Evolutionary conservation across 2,888 invertebrate species (phyloP).

Genomic region (Rhingia campestris): DNA sequence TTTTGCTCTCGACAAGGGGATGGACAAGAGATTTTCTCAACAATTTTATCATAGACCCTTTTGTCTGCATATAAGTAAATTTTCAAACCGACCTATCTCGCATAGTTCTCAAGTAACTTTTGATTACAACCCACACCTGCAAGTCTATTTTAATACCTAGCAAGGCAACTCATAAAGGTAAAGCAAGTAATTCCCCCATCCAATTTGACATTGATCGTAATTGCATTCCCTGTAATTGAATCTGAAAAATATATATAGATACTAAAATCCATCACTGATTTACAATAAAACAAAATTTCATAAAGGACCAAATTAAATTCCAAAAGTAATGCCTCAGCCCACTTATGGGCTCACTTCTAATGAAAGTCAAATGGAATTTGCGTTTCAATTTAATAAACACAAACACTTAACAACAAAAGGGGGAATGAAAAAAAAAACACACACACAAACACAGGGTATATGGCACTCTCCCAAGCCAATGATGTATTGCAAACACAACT

Average conservation of each 20-base stretch:
- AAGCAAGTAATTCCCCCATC: constrained; percentile 34
- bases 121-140: background rate
- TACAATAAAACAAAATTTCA: constrained; percentile 25
- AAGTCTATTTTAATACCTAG: background rate
- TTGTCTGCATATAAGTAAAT: background rate
- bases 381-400: constrained; percentile 71
- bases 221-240: constrained; percentile 49
- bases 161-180: background rate
- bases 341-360: constrained; percentile 69
- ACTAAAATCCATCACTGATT: constrained; percentile 6
- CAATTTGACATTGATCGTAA: constrained; percentile 44
- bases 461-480: constrained; percentile 28
- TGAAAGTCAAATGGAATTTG: constrained; percentile 69
- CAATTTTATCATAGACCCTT: background rate
- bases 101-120: constrained; percentile 18
- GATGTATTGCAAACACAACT: constrained; percentile 71
- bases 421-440: background rate
- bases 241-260: constrained; percentile 14
- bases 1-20: background rate
- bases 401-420: constrained; percentile 51
- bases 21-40: background rate
- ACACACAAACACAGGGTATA: constrained; percentile 10
- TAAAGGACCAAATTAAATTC: constrained; percentile 64
- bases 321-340: constrained; percentile 52
- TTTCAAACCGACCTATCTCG: constrained; percentile 12